Percentiles rank a stretch among this genome's conserved stretches.
These are phyloP conservation scores for Drosophila paulistorum DNA, from an alignment of 1,140 invertebrate species.

Conservation along the genomic window DNA sequence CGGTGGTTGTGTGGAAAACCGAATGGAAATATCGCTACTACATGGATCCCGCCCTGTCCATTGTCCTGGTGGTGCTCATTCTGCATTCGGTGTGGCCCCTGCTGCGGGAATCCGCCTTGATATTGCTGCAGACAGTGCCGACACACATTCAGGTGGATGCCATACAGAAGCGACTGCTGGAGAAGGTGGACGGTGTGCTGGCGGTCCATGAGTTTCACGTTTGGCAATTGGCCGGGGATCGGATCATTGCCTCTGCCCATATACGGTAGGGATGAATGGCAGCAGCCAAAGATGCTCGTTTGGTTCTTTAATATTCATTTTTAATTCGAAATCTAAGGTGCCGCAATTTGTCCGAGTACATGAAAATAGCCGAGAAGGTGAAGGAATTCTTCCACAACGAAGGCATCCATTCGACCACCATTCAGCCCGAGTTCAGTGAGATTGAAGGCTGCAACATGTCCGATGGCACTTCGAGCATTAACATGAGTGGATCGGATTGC, in stretches of 20 bases:
- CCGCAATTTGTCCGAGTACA: conserved; percentile 93
- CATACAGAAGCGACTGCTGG: conserved; percentile 92
- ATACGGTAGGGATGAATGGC: conserved; percentile 89
- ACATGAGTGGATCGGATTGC: conserved; percentile 84
- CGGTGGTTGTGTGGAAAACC: conserved; percentile 94
- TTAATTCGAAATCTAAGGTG: conserved; percentile 84
- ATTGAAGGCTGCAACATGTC: conserved; percentile 83
- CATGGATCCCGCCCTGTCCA: conserved; percentile 96
- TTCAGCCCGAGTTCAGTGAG: conserved; percentile 96
- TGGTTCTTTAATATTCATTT: background rate
- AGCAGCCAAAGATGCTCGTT: no score
- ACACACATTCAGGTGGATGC: conserved; percentile 96
- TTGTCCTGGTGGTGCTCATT: conserved; percentile 91
- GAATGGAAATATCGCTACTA: conserved; percentile 93
- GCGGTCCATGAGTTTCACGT: conserved; percentile 97
- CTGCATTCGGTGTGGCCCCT: conserved; percentile 93
- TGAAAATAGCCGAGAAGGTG: conserved; percentile 96
- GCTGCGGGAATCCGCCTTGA: conserved; percentile 93
- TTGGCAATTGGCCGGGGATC: conserved; percentile 95
- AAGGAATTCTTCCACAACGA: conserved; percentile 98
- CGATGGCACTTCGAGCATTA: conserved; percentile 80
- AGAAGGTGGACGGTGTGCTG: conserved; percentile 94
- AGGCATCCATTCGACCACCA: conserved; percentile 91
- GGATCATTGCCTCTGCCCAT: conserved; percentile 96
- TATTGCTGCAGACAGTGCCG: conserved; percentile 95